Conservation (phyloP, 2,113 vertebrate species). For the Chrysochloris asiatica region DNA sequence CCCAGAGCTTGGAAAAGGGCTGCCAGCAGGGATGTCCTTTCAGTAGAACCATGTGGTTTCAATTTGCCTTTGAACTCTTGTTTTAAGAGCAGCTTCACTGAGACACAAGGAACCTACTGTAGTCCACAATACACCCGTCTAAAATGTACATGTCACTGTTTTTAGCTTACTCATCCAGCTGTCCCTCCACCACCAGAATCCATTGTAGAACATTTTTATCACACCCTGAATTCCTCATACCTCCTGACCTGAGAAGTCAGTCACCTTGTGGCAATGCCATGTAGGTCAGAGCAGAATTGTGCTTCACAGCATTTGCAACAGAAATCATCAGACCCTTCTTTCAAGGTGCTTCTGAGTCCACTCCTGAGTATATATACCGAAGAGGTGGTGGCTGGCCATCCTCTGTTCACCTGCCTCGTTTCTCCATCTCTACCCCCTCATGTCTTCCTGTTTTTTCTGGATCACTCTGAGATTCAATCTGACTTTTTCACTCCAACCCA, state of each 20-base stretch:
- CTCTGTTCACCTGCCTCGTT: too few species aligned
- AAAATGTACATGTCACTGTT: background rate
- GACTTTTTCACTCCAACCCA: too few species aligned
- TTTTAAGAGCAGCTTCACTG: background rate
- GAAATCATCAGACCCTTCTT: background rate
- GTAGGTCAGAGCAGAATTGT: background rate
- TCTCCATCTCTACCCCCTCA: too few species aligned
- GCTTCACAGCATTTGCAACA: background rate
- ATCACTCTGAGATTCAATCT: too few species aligned
- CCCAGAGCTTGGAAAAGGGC: background rate
- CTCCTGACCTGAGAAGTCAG: background rate
- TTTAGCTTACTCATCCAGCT: background rate
- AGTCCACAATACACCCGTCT: background rate
- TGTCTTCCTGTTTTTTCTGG: too few species aligned
- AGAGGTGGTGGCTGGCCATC: too few species aligned
- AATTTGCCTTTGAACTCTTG: constrained; percentile 25
- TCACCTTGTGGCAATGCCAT: background rate
- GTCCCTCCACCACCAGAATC: background rate
- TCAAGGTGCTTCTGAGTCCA: background rate
- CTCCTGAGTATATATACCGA: too few species aligned
- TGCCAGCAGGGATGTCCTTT: background rate
- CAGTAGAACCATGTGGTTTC: background rate
- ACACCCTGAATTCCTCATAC: background rate
- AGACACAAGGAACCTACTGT: background rate
- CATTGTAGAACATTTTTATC: background rate